These are phyloP conservation scores for Spinibarbus caldwelli DNA, from an alignment of 2,797 vertebrate species.

Conservation along the genomic window DNA sequence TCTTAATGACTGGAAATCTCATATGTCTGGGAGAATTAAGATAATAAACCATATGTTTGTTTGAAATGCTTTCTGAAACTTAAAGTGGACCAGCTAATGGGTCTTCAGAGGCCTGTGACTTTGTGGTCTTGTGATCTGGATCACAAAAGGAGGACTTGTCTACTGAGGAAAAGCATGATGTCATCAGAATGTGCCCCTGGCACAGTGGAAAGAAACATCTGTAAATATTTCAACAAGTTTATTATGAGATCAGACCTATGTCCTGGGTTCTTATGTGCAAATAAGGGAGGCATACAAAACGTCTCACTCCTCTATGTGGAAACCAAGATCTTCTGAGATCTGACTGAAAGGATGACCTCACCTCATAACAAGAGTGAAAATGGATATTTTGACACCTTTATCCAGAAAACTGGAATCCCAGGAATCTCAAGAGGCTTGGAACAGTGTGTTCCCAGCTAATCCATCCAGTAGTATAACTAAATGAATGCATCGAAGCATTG, in stretches of 20 bases:
- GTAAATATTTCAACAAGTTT: constrained; percentile 36
- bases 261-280: background rate
- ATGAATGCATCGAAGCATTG: background rate
- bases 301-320: background rate
- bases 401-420: too few relatives aligned
- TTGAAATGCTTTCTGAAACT: background rate
- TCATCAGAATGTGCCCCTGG: constrained; percentile 46
- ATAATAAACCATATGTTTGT: background rate
- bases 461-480: background rate
- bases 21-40: background rate
- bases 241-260: constrained; percentile 1
- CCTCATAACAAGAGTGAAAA: background rate
- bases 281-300: too few relatives aligned
- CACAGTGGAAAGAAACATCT: constrained; percentile 24
- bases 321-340: background rate
- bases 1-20: background rate
- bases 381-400: background rate
- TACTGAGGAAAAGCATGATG: constrained; percentile 17
- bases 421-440: background rate
- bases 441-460: background rate
- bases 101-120: background rate
- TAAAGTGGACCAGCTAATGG: background rate
- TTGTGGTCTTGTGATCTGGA: background rate
- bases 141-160: constrained; percentile 11
- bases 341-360: background rate